Evolutionary conservation across 2,888 invertebrate species (phyloP), one percentile per base, ranked within the genome.

Genomic region (Drosophila recens): DNA sequence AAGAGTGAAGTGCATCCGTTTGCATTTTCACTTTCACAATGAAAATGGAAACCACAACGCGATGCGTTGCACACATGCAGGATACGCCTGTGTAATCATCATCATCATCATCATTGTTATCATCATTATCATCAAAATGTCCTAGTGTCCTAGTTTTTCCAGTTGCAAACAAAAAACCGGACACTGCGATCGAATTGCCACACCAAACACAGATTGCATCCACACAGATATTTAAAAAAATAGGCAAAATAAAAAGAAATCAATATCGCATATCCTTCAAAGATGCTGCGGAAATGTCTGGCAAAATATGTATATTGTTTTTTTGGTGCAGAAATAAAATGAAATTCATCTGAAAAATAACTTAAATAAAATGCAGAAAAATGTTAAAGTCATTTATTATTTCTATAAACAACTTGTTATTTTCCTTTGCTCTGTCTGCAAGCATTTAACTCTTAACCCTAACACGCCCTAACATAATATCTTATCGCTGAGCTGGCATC

Each of bases 171-270:
- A 89, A 89, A 75, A 72, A 81, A 80, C 90, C 90, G 90, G 89
- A 89, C 89, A 89, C 84, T 80, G 82, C 79, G 89, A 90, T 90
- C 90, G 52, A 71, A 87, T 90, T 91, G 83, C 90, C 79, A 74
- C 45, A 67, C 74, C 40, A 20, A 79, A 65, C 79, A 79, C 23
- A 23, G 80, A 79, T 67, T 69, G 71, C 67, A 66, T 56, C 49
- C 45, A 57, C 15, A 20, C 11, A 66, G 20, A 65, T 54, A 67
- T 36, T 40, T 42, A 13, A 15, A 17, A 57, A 45, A 23, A 45
- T n/a, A n/a, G 0, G 23, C 23, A 23, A 23, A 23, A 23, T 23
- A 3, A 23, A 48, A 53, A 51, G 43, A 69, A 78, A 81, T 68
- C 63, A 74, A 77, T 79, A 74, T 76, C 64, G 15, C 42, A 64